Base-by-base conservation (phyloP, 2,888 invertebrate genomes). In the Chloroclysta siterata region DNA sequence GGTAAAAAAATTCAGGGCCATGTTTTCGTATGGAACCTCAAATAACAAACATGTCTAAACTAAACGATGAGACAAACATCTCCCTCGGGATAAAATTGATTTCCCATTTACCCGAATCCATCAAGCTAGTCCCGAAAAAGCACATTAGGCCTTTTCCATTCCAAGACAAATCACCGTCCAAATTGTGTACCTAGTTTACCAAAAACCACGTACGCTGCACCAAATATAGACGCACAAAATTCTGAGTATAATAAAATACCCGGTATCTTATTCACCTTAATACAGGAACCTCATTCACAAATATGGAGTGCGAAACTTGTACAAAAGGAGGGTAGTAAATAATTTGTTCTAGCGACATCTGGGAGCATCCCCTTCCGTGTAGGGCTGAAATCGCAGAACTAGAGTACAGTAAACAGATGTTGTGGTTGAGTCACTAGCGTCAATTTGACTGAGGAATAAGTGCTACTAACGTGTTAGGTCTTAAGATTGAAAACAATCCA, bases 311-410 rank as follows among this genome's bases (percentile, higher is more conserved):
- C 83, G 81, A 65, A 60, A 66, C 75, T 77, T 65, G 69, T 84
- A 87, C 85, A 89, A 89, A 86, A 85, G 84, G 80, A 75, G 77
- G 84, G 85, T 83, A 86, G 91, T 91, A 90, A 91, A 92, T 92
- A 92, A 92, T 91, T 90, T 89, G 88, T 80, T 79, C 79, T 77
- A 66, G 81, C 84, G 92, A 92, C 92, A 92, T 89, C 88, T 89
- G 91, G 89, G 87, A 14, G 82, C 91, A 83, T 84, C 91, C 92
- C 88, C 80, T 91, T 91, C 81, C 76, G 74, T 91, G 91, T 91
- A 77, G 80, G 76, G 81, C 78, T 65, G 74, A 77, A 78, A 76
- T 77, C 78, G 81, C 78, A 80, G 76, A 78, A 76, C 76, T 74
- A 72, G 72, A 76, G 36, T 29, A 47, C 46, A 65, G 65, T 47